Base-by-base conservation (phyloP, 1,140 invertebrate species). In the Periplaneta americana region DNA sequence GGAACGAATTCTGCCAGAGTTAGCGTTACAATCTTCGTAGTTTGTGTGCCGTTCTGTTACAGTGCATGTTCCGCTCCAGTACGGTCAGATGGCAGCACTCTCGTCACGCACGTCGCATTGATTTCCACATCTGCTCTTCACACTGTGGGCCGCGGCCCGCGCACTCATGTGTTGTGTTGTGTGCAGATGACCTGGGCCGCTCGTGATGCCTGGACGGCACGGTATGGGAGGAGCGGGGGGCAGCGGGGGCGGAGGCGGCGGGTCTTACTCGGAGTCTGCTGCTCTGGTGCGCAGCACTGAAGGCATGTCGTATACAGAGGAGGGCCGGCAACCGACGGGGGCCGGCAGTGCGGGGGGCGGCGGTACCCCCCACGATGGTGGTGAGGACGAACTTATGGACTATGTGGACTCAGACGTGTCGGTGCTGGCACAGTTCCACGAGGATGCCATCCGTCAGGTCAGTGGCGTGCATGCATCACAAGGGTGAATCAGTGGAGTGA, bases 381-480 rank as follows among this genome's bases (percentile, higher is more conserved):
- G 74, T 28, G 81, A 77, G 75, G 81, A 75, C 36, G 75, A 78
- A 13, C 75, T 75, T 15, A 37, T 75, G 35, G 75, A 34, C 75
- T 15, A 15, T 39, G 75, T 79, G 1, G 80, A 76, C 75, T 74
- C 75, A 10, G 87, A 87, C 57, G 83, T 84, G 3, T 85, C 87
- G 3, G 81, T 88, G 2, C 84, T 87, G 22, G 84, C 86, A 0
- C 87, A 88, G 82, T 88, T 88, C 79, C 87, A 88, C 83, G 87
- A 88, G 80, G 86, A 88, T 81, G 87, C 87, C 78, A 84, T 88
- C 34, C 82, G 84, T 66, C 87, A 88, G 86, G 87, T 87, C 76
- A 31, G n/a, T 78, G 76, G 74, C 74, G 34, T 75, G 74, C 74
- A 11, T 57, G 39, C 39, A n/a, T 22, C 17, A 22, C 32, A 31